phyloP scores from a whole-genome alignment of 2,888 invertebrate genomes.

The Plutella xylostella region DNA sequence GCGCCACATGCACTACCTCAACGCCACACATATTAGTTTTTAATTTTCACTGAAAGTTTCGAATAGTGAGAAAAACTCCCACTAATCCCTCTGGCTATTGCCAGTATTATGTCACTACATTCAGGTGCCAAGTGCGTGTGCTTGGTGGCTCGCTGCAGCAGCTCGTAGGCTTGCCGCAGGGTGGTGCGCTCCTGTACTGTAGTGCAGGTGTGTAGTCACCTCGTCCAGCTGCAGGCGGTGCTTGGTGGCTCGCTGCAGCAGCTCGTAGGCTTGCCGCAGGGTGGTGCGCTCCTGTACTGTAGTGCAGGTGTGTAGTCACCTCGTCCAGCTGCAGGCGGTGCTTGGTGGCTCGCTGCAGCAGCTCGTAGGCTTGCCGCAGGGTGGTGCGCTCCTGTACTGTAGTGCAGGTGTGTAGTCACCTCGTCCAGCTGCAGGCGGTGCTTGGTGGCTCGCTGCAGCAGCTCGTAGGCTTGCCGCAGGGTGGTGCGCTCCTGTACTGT shows the following conservation, averaged over 20 bases:
- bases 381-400: slow-evolving; percentile 83
- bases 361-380: slow-evolving; percentile 84
- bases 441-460: slow-evolving; percentile 83
- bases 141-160: slow-evolving; percentile 89
- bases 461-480: slow-evolving; percentile 79
- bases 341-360: slow-evolving; percentile 89
- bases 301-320: too few relatives aligned
- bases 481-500: too few relatives aligned
- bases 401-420: too few relatives aligned
- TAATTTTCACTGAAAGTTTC: too few relatives aligned
- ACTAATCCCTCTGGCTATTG: too few relatives aligned
- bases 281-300: too few relatives aligned
- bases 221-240: slow-evolving; percentile 71
- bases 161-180: slow-evolving; percentile 84
- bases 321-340: slow-evolving; percentile 91
- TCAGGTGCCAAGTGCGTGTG: too few relatives aligned
- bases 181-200: slow-evolving; percentile 83
- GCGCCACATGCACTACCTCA: too few relatives aligned
- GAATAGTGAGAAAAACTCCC: too few relatives aligned
- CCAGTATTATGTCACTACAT: too few relatives aligned
- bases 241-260: slow-evolving; percentile 83
- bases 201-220: too few relatives aligned
- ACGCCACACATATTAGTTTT: too few relatives aligned
- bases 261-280: slow-evolving; percentile 79
- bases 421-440: slow-evolving; percentile 82